Conservation (phyloP, 2,797 vertebrate genomes). For the Syngnathus rostellatus region DNA sequence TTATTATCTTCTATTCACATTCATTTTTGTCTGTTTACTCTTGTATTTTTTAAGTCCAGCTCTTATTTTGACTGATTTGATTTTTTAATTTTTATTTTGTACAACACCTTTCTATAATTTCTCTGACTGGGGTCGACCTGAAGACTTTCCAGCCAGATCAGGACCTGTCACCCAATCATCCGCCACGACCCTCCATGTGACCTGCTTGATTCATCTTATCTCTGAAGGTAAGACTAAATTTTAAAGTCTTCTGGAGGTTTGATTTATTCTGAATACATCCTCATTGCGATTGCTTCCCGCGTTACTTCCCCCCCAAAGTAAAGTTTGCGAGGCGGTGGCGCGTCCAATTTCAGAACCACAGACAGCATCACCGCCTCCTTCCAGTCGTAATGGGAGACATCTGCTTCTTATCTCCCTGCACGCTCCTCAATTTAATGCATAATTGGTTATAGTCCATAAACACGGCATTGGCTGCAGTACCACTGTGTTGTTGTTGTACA, state of each 20-base stretch:
- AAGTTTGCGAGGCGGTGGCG: constrained; percentile 4
- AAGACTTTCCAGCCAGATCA: constrained; percentile 33
- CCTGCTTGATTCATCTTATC: constrained; percentile 56
- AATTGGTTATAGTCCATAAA: constrained; percentile 22
- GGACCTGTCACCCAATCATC: constrained; percentile 38
- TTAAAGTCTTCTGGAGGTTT: neutral
- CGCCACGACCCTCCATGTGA: constrained; percentile 53
- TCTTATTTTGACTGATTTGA: neutral
- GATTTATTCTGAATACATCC: neutral
- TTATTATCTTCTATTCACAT: neutral
- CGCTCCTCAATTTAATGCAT: constrained; percentile 16
- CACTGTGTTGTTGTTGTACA: neutral
- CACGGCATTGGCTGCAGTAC: neutral
- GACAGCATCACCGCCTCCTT: constrained; percentile 32
- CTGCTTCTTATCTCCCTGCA: constrained; percentile 8
- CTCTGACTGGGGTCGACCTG: constrained; percentile 26
- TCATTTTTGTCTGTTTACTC: constrained; percentile 4
- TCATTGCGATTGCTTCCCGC: no score
- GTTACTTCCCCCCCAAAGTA: neutral
- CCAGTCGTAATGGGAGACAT: constrained; percentile 4
- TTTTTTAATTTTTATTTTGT: constrained; percentile 1
- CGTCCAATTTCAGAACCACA: constrained; percentile 48
- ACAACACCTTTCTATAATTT: neutral
- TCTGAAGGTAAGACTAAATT: constrained; percentile 58
- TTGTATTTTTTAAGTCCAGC: neutral